Base-by-base conservation (phyloP, 2,113 vertebrate genomes). In the Cephalopholis sonnerati region DNA sequence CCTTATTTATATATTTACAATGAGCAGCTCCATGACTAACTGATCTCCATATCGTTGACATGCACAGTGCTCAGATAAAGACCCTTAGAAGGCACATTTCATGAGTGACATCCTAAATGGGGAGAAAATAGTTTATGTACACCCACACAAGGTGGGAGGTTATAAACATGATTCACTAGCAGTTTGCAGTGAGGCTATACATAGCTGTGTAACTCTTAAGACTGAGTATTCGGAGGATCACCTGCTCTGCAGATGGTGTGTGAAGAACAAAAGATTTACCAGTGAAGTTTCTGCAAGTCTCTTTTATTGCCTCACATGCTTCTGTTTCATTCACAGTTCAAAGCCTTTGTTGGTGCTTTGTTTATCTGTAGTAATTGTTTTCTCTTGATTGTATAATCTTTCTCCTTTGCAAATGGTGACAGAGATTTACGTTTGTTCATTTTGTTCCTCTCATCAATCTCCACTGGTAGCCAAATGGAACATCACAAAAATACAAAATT, bases 151-250 rank as follows among this genome's bases (percentile, higher is more conserved):
- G 78, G 63, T 73, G 75, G 36, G 39, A 66, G 48, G 36, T 39
- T 70, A 62, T 66, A 74, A 69, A 84, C 44, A 80, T 55, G 51
- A 85, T 74, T 90, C 61, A 80, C 57, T n/a, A 53, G 66, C 62
- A 41, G 39, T 81, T 72, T 80, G 64, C 32, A 76, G 73, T 24
- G 22, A 76, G 72, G 32, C 67, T 57, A 74, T 73, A 44, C 50
- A 69, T 53, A 80, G 61, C 7, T 66, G 32, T 57, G n/a, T 11
- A 74, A 44, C 18, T 68, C 27, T 25, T 18, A 7, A 32, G 55
- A 58, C 61, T 22, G 7, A 74, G 15, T 65, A 39, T 79, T 41
- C 59, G 20, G 27, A 46, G 27, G 48, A 29, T 44, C n/a, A 25
- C 8, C 69, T 46, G 46, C 8, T 77, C 54, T 54, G 67, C 48